Evolutionary conservation across 1,140 invertebrate genomes (phyloP).

Genomic region (Tyrophagus putrescentiae): DNA sequence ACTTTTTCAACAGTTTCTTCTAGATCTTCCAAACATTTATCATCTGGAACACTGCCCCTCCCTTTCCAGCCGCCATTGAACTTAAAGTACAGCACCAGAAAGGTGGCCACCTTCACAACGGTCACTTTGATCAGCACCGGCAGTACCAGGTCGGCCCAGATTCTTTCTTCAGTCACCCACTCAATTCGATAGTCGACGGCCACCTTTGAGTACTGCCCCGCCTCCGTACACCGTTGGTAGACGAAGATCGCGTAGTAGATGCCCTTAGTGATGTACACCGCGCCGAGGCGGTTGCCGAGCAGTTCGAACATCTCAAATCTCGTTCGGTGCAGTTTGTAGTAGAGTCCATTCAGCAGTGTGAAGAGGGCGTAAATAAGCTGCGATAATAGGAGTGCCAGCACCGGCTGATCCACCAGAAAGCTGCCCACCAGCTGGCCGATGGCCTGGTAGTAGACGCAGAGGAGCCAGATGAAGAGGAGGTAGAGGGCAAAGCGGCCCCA

Average conservation of each 20-base stretch:
- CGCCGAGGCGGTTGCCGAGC: background rate
- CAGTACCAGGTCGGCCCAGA: no score
- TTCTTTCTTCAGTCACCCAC: no score
- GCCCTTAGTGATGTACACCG: background rate
- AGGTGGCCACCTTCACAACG: no score
- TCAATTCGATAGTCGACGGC: no score
- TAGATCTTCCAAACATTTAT: no score
- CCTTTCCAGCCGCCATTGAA: no score
- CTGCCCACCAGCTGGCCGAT: background rate
- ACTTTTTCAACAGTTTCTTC: no score
- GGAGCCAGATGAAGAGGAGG: background rate
- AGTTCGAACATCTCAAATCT: background rate
- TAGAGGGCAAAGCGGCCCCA: background rate
- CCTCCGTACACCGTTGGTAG: no score
- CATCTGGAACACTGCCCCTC: no score
- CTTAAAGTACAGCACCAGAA: no score
- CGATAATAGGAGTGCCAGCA: background rate
- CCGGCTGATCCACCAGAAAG: background rate
- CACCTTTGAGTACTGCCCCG: no score
- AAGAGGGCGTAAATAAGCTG: background rate
- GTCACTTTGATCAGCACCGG: no score
- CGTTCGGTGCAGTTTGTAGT: background rate
- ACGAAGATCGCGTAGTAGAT: background rate
- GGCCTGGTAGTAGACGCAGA: background rate
- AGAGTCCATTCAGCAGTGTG: background rate